These are phyloP conservation scores for Sesia bembeciformis DNA, from an alignment of 2,888 invertebrate species.

Conservation along the genomic window DNA sequence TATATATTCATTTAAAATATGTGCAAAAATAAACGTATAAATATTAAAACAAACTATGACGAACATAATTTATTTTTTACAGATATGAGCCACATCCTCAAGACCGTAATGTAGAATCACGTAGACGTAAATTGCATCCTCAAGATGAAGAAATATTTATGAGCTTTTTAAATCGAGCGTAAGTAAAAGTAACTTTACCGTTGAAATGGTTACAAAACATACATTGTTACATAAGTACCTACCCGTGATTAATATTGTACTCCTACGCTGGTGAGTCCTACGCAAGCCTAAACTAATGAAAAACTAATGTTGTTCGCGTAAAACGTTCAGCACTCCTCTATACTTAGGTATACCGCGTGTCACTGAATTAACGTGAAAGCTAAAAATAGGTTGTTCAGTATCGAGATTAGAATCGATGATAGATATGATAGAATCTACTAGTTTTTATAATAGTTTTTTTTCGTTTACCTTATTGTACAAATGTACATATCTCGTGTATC, in stretches of 20 bases:
- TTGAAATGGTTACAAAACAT: neutral
- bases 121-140: constrained; percentile 35
- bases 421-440: no score
- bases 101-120: constrained; percentile 24
- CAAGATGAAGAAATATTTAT: constrained; percentile 52
- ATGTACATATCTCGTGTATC: neutral
- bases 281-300: no score
- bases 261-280: no score
- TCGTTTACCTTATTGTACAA: neutral
- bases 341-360: no score
- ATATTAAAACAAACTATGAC: neutral
- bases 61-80: neutral
- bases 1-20: neutral
- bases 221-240: constrained; percentile 6
- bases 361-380: no score
- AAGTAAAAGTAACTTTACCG: constrained; percentile 14
- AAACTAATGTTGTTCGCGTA: no score
- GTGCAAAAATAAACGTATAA: neutral
- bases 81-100: constrained; percentile 17
- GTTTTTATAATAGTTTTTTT: no score
- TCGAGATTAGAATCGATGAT: no score
- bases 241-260: no score
- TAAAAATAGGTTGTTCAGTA: no score
- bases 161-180: constrained; percentile 34
- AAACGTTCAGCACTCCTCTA: no score